Conservation (phyloP, 2,888 invertebrate species). For the Chrysodeixis includens region DNA sequence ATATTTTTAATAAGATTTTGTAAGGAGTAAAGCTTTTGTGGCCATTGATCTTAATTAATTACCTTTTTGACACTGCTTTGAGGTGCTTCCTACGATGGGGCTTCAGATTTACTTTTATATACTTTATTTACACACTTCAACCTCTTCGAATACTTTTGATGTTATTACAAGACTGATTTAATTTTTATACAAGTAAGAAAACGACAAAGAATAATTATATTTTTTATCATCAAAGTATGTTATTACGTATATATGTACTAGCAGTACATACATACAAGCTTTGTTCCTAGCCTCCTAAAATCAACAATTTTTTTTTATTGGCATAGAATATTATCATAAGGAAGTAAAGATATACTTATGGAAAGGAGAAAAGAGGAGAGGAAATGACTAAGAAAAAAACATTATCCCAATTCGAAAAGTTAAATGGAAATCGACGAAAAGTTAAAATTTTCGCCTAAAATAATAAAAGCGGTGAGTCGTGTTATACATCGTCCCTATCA, state of each 20-base stretch:
- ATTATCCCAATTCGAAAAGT: not conserved
- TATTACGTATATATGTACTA: no score
- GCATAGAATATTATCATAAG: no score
- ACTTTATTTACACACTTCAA: no score
- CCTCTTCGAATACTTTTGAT: no score
- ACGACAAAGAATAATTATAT: no score
- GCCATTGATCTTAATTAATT: constrained; percentile 4
- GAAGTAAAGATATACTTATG: no score
- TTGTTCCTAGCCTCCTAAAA: no score
- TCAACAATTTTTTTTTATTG: no score
- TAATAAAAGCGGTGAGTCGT: not conserved
- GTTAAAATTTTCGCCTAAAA: constrained; percentile 3
- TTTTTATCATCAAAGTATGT: no score
- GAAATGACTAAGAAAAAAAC: not conserved
- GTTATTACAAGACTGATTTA: no score
- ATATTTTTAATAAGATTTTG: not conserved
- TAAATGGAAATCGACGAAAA: not conserved
- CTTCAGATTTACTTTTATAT: not conserved
- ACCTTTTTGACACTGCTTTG: constrained; percentile 1
- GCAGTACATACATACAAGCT: no score
- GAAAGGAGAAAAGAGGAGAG: not conserved
- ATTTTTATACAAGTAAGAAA: no score
- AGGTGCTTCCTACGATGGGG: not conserved
- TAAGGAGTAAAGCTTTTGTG: not conserved
- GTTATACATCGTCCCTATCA: not conserved